phyloP scores from a whole-genome alignment of 2,113 vertebrate species.

The Sorex araneus region DNA sequence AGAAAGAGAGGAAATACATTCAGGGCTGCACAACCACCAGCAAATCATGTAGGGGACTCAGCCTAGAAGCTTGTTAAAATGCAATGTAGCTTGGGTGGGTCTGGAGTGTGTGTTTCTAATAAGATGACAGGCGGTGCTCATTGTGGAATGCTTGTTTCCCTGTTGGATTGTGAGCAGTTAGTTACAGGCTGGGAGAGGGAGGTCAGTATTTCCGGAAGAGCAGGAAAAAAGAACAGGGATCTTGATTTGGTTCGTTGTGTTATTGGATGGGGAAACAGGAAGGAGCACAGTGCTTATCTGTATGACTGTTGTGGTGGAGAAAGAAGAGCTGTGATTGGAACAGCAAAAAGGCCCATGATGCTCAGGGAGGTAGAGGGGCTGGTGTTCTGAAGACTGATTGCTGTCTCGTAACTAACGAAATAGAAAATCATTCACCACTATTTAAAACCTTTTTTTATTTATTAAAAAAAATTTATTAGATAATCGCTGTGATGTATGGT shows the following conservation, averaged over 20 bases:
- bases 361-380: neutral
- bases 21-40: neutral
- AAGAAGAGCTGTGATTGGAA: neutral
- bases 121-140: neutral
- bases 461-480: too few species aligned
- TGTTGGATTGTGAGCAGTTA: neutral
- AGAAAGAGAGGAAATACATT: neutral
- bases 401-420: neutral
- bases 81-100: neutral
- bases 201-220: neutral
- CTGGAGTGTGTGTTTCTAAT: neutral
- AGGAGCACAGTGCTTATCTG: neutral
- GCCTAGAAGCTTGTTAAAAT: neutral
- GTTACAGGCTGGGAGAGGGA: neutral
- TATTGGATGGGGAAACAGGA: neutral
- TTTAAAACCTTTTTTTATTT: neutral
- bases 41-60: fast-evolving
- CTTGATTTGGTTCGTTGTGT: neutral
- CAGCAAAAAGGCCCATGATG: slow-evolving; percentile 3
- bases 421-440: neutral
- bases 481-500: too few species aligned
- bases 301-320: neutral
- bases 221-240: neutral
- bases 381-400: neutral
- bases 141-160: too few species aligned